Evolutionary conservation across 1,140 invertebrate genomes (phyloP).

Genomic region (Prorops nasuta): DNA sequence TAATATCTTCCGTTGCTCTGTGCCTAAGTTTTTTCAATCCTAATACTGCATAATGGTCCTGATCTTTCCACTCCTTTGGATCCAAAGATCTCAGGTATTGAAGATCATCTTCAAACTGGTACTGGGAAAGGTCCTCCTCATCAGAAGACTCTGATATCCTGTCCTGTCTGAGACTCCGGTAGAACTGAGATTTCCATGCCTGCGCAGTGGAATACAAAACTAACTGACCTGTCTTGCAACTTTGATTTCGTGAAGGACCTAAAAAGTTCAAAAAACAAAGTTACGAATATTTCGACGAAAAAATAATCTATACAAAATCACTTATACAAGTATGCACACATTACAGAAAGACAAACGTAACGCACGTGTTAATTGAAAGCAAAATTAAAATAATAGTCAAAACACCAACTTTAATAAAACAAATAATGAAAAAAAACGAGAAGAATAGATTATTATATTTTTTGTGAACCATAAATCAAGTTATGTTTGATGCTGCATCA

Average conservation of each 20-base stretch:
- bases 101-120: conserved; percentile 77
- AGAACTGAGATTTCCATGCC: conserved; percentile 42
- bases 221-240: conserved; percentile 27
- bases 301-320: not conserved
- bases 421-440: not conserved
- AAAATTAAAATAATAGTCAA: not conserved
- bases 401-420: not conserved
- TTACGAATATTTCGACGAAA: not conserved
- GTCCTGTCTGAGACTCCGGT: conserved; percentile 25
- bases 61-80: conserved; percentile 96
- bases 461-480: not conserved
- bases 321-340: not conserved
- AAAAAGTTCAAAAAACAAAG: not conserved
- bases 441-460: not conserved
- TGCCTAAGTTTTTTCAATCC: conserved; percentile 79
- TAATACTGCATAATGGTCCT: conserved; percentile 94
- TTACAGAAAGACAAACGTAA: not conserved
- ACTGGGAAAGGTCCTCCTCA: conserved; percentile 59
- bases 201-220: conserved; percentile 43
- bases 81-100: conserved; percentile 84
- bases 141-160: conserved; percentile 35
- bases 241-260: not conserved
- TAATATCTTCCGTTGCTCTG: conserved; percentile 85
- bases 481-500: not conserved
- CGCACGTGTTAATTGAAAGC: not conserved